A percentile compares a stretch with the other conserved stretches of the same genome.
Conservation (phyloP, 1,140 invertebrate genomes). For the Ptiloglossa arizonensis region DNA sequence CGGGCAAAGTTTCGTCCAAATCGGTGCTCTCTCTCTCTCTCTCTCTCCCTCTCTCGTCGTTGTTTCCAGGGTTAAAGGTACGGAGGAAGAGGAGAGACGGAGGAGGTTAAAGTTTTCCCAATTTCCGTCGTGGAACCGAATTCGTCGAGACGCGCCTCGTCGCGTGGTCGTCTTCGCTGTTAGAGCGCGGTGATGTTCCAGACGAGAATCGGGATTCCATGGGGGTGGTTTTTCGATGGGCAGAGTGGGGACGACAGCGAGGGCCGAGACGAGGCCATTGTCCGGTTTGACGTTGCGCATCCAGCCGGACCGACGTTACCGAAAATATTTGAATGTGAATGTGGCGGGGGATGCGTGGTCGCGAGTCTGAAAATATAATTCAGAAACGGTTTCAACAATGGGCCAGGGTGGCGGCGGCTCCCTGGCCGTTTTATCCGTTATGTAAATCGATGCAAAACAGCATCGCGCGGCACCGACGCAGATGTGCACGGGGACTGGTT, state of each 20-base stretch:
- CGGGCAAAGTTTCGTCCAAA: no score
- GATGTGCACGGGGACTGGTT: constrained; percentile 16
- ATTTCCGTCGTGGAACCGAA: neutral
- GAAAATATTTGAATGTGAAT: constrained; percentile 80
- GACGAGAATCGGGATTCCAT: no score
- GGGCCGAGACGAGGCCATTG: constrained; percentile 38
- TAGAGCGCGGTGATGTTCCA: no score
- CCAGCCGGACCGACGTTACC: constrained; percentile 67
- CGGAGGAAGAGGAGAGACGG: no score
- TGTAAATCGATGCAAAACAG: constrained; percentile 81
- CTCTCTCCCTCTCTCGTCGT: no score
- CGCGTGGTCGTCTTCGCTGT: neutral
- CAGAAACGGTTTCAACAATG: constrained; percentile 77
- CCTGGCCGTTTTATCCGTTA: constrained; percentile 77
- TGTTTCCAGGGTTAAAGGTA: no score
- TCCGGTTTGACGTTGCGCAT: constrained; percentile 61
- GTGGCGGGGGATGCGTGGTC: constrained; percentile 46
- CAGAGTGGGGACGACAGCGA: neutral
- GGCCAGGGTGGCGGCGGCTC: constrained; percentile 32
- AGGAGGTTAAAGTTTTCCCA: no score
- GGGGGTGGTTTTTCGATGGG: neutral
- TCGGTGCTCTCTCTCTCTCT: no score
- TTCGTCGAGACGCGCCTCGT: neutral
- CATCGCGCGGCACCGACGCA: constrained; percentile 32
- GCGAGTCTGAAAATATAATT: constrained; percentile 73